Evolutionary conservation across 1,140 invertebrate species (phyloP), one percentile per base, ranked within the genome.

Genomic region (Druon quercuslanigerum): DNA sequence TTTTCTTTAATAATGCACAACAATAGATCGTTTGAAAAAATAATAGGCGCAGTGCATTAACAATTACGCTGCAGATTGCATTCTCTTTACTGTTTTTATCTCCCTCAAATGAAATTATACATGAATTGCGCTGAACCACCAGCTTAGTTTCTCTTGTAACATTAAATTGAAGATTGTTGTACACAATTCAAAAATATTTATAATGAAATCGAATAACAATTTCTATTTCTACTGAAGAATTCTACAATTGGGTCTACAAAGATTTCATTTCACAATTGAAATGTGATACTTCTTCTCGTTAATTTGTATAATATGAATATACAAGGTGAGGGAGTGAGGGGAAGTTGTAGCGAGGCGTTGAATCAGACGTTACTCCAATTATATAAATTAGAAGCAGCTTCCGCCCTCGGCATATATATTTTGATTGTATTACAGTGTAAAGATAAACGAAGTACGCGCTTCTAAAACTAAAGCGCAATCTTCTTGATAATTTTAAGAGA

Each of bases 361-460:
- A 57, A 57, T 57, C 56, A 57, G 19, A 57, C 56, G 56, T 57
- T 57, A 57, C 56, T 57, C 56, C 56, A 57, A 57, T 57, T 57
- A 57, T 57, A 57, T 57, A 57, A 57, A 57, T 57, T 57, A 57
- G 56, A 57, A 57, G 56, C 56, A 57, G 56, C 56, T 57, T 57
- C 56, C 56, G 56, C 56, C 19, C 56, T 20, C 19, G 25, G 56
- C 56, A 57, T 57, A 56, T 20, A 57, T 57, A 57, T 57, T 57
- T 57, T 57, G 56, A 57, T 57, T 57, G 56, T 57, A 20, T 25
- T 57, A 57, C 25, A 13, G 19, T 14, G 13, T 9, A 12, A 57
- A 11, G 56, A 4, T 19, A 57, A 57, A 57, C 20, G 19, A 57
- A 3, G 25, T 19, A 25, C 8, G 19, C 11, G 19, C 25, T 20